Percentiles rank a stretch among this genome's conserved stretches.
These are phyloP conservation scores for Athrips mouffetella DNA, from an alignment of 2,888 invertebrate species.

Conservation along the genomic window DNA sequence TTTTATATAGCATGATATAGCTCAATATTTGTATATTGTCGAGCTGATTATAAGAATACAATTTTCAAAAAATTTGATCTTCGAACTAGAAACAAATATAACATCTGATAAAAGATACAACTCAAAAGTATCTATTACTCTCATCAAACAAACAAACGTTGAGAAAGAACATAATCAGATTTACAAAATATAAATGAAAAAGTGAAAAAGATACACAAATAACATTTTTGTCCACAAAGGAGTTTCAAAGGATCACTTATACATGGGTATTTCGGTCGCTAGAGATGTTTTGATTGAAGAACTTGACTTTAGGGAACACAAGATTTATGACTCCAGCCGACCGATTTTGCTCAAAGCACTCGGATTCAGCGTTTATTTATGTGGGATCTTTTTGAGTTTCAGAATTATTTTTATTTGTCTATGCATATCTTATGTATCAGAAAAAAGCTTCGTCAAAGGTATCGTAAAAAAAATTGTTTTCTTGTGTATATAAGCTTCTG, in stretches of 20 bases:
- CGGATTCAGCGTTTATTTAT: neutral
- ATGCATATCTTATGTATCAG: neutral
- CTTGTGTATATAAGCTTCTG: too few relatives aligned
- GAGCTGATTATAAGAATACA: too few relatives aligned
- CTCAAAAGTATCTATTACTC: too few relatives aligned
- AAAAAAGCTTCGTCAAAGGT: too few relatives aligned
- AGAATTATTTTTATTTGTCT: neutral
- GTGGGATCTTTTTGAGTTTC: neutral
- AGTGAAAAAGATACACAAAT: slow-evolving; percentile 1
- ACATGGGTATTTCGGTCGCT: neutral
- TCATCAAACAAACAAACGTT: too few relatives aligned
- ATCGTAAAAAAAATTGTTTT: too few relatives aligned
- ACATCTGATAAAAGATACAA: too few relatives aligned
- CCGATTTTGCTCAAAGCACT: slow-evolving; percentile 1
- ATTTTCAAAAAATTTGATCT: too few relatives aligned
- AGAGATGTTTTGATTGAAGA: slow-evolving; percentile 6
- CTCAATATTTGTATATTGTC: too few relatives aligned
- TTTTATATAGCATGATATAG: too few relatives aligned
- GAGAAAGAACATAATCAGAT: neutral
- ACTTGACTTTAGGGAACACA: neutral
- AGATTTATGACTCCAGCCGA: slow-evolving; percentile 2
- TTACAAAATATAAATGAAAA: neutral
- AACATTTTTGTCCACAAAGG: neutral
- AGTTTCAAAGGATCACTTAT: slow-evolving; percentile 1
- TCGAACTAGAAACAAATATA: too few relatives aligned